Evolutionary conservation across 2,113 vertebrate species (phyloP), one percentile per base, ranked within the genome.

Genomic region (Scomber colias): DNA sequence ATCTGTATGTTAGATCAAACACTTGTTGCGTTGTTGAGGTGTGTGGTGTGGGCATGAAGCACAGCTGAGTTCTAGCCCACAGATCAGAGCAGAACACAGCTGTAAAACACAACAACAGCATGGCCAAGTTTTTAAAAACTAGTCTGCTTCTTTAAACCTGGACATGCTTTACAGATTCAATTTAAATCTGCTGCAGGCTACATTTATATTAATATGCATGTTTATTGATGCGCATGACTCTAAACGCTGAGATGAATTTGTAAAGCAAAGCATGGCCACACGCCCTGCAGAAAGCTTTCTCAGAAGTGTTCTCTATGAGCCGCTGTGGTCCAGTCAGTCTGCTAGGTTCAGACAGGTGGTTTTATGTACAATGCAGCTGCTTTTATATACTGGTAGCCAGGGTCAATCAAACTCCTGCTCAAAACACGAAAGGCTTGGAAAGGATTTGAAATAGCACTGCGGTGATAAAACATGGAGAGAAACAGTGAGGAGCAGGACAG

Each of bases 191-290:
- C 62, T 16, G 46, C 68, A 24, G 62, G 55, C 68, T 40, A 55
- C 48, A 55, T 44, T 35, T 55, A 30, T 49, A 62, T 77, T 27
- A 61, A 65, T 57, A 71, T 75, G 57, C 45, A 56, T 44, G 60
- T 40, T 40, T 40, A 40, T 40, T 40, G 35, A 40, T 50, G 68
- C 45, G 77, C 68, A 65, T 65, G 53, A 3, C 0, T n/a, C 11
- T n/a, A 19, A 50, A 50, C n/a, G 10, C 27, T 40, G 54, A 40
- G 31, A 16, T 16, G 21, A 31, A 48, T 46, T 48, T 62, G 48
- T 31, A 49, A 81, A 68, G 15, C 63, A 35, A 61, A 55, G 13
- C 53, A 27, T 2, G n/a, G 40, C 10, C 35, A 4, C 55, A 21
- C 11, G 46, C 35, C 16, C 54, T 66, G 30, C 46, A 40, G 35